Evolutionary conservation across 2,797 vertebrate species (phyloP).

Genomic region (Hyperoplus lanceolatus): DNA sequence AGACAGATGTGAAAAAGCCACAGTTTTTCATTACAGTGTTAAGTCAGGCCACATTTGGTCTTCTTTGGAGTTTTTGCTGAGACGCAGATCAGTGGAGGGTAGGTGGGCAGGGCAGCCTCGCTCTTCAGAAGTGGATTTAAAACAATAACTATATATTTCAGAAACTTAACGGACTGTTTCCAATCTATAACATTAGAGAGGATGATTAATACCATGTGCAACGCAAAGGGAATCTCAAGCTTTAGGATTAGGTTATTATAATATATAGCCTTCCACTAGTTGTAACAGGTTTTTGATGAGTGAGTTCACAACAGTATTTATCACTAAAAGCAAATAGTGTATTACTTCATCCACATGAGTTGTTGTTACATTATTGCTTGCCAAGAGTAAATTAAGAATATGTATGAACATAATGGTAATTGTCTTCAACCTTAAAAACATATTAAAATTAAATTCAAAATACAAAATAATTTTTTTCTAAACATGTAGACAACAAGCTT

Average conservation of each 20-base stretch:
- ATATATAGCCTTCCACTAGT: not conserved
- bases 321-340: not conserved
- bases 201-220: not conserved
- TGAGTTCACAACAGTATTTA: not conserved
- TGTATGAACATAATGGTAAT: not conserved
- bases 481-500: constrained; percentile 2
- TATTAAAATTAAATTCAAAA: not conserved
- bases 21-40: constrained; percentile 69
- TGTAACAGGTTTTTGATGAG: not conserved
- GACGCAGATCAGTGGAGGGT: constrained; percentile 25
- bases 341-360: not conserved
- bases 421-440: not conserved
- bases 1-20: constrained; percentile 74
- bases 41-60: constrained; percentile 64
- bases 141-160: not conserved
- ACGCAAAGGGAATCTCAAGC: not conserved
- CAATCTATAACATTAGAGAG: not conserved
- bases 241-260: too few species aligned
- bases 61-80: constrained; percentile 48
- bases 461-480: not conserved
- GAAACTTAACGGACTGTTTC: not conserved
- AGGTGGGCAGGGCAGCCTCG: not conserved
- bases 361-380: not conserved
- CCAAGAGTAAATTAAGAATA: not conserved
- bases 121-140: not conserved